Evolutionary conservation across 2,113 vertebrate species (phyloP).

Genomic region (Glaucidium brasilianum): DNA sequence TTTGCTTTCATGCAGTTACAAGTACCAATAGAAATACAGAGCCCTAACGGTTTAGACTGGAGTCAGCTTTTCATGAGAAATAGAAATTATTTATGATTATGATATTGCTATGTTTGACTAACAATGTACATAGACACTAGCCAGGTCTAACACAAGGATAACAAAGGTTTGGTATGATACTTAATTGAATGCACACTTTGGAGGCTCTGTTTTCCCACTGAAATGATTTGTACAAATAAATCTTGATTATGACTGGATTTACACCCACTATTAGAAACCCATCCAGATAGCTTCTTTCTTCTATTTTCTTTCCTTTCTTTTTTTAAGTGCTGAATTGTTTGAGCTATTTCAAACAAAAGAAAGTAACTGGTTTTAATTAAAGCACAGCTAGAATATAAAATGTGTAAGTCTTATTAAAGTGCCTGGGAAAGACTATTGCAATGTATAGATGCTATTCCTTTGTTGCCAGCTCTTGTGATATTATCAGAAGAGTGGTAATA

Average conservation of each 20-base stretch:
- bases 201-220: neutral
- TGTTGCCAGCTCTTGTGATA: neutral
- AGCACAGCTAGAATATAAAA: conserved; percentile 19
- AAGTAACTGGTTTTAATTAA: conserved; percentile 55
- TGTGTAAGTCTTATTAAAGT: neutral
- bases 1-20: conserved; percentile 7
- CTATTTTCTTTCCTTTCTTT: neutral
- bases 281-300: conserved; percentile 9
- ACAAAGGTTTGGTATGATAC: neutral
- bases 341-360: conserved; percentile 47
- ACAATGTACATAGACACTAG: neutral
- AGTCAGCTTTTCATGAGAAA: conserved; percentile 50
- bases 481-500: neutral
- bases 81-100: conserved; percentile 18
- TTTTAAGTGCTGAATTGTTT: conserved; percentile 5
- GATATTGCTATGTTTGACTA: conserved; percentile 19
- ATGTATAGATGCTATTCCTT: neutral
- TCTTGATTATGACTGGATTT: conserved; percentile 10
- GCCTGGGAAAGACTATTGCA: conserved; percentile 5
- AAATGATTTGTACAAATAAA: conserved; percentile 44
- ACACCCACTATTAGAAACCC: conserved; percentile 14
- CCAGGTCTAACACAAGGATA: conserved; percentile 40
- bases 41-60: neutral
- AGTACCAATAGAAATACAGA: neutral
- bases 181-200: conserved; percentile 47